Conservation (phyloP, 2,888 invertebrate species). For the Andrena haemorrhoa region DNA sequence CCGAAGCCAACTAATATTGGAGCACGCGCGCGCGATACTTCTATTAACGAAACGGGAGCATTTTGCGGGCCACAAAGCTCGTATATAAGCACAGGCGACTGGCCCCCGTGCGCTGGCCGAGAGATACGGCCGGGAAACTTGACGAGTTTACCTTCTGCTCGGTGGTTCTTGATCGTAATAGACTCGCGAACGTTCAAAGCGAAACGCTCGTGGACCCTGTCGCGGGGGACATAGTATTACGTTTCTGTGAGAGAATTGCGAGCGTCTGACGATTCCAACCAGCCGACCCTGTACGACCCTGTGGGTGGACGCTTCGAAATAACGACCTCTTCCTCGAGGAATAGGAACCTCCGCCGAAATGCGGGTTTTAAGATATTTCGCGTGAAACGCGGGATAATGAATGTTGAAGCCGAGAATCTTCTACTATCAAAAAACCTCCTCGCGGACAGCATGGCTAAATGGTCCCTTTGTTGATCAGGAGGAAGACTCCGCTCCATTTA, state of each 20-base stretch:
- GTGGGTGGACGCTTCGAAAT: not conserved
- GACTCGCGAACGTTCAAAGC: slow-evolving; percentile 35
- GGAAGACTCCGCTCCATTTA: not conserved
- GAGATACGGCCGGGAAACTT: slow-evolving; percentile 20
- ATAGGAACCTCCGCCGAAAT: too few species aligned
- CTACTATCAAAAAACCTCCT: too few species aligned
- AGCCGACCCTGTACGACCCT: not conserved
- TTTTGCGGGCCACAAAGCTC: slow-evolving; percentile 16
- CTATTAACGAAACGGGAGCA: not conserved
- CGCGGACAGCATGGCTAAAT: too few species aligned
- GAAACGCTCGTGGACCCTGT: slow-evolving; percentile 1
- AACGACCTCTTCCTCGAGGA: not conserved
- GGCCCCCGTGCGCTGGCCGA: not conserved
- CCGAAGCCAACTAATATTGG: slow-evolving; percentile 9
- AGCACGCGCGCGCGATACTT: slow-evolving; percentile 2
- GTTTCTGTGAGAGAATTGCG: slow-evolving; percentile 12
- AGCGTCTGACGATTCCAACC: slow-evolving; percentile 13
- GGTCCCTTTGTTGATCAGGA: not conserved
- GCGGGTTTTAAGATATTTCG: too few species aligned
- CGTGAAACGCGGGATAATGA: too few species aligned
- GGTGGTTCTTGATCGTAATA: slow-evolving; percentile 51
- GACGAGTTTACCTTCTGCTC: slow-evolving; percentile 43
- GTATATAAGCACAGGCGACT: not conserved
- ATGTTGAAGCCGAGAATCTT: too few species aligned
- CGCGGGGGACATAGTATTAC: slow-evolving; percentile 31